phyloP scores from a whole-genome alignment of 2,888 invertebrate species.

The Spodoptera littoralis region DNA sequence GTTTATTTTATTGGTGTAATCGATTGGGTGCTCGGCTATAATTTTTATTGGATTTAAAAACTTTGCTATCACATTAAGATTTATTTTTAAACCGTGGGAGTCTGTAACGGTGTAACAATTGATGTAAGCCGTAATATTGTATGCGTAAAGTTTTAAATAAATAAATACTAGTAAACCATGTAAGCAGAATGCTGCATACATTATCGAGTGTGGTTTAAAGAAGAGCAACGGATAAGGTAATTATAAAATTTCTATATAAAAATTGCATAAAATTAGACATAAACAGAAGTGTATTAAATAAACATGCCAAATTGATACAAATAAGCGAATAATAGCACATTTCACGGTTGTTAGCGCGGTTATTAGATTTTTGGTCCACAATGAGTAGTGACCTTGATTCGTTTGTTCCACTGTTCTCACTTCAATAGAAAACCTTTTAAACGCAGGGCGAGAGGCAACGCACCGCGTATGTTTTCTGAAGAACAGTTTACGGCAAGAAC shows the following conservation, averaged over 20 bases:
- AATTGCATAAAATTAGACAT: no score
- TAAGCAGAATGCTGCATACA: no score
- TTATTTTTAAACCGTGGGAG: not conserved
- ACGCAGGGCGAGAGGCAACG: constrained; percentile 28
- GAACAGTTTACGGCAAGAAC: constrained; percentile 10
- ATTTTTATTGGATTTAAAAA: constrained; percentile 9
- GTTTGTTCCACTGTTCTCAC: constrained; percentile 30
- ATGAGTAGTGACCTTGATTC: constrained; percentile 52
- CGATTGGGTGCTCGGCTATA: not conserved
- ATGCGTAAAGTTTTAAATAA: no score
- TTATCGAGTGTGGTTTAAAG: no score
- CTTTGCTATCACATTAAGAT: not conserved
- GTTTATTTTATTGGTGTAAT: not conserved
- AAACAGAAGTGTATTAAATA: no score
- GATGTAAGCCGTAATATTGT: no score
- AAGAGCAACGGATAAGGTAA: no score
- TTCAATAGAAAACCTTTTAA: constrained; percentile 39
- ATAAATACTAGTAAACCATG: no score
- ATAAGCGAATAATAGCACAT: constrained; percentile 34
- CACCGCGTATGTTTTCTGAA: constrained; percentile 35
- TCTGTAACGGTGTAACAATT: no score
- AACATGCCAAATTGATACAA: no score
- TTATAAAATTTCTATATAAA: no score
- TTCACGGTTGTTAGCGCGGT: constrained; percentile 31
- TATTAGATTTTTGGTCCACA: constrained; percentile 22